phyloP scores from a whole-genome alignment of 1,140 invertebrate species.

The Leptopilina boulardi region DNA sequence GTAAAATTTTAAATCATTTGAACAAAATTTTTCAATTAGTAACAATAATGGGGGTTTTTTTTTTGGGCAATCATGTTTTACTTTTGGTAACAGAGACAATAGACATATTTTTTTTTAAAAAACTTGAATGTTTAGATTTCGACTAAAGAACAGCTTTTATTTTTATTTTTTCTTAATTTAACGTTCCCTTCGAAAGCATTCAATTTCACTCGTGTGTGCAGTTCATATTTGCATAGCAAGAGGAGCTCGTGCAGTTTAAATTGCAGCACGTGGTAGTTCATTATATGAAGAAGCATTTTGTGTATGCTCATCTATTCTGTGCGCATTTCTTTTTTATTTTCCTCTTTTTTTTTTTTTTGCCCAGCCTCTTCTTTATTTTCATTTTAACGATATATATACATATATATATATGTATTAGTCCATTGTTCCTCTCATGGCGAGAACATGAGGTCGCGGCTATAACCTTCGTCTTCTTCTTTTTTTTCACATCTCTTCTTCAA shows the following conservation, averaged over 20 bases:
- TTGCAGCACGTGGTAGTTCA: slow-evolving; percentile 15
- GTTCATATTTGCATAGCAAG: slow-evolving; percentile 4
- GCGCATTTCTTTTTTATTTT: not conserved
- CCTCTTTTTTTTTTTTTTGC: not conserved
- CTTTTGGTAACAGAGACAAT: too few relatives aligned
- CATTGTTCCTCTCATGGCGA: slow-evolving; percentile 3
- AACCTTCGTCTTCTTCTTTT: not conserved
- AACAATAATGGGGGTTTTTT: too few relatives aligned
- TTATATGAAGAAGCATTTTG: slow-evolving; percentile 19
- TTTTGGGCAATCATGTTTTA: too few relatives aligned
- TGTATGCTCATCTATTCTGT: slow-evolving; percentile 13
- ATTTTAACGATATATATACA: slow-evolving; percentile 23
- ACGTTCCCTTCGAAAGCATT: not conserved
- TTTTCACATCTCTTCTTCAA: not conserved
- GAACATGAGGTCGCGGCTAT: not conserved
- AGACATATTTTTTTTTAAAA: too few relatives aligned
- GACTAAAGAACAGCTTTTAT: not conserved
- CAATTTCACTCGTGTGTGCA: slow-evolving; percentile 3
- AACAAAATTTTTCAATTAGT: too few relatives aligned
- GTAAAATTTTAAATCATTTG: too few relatives aligned
- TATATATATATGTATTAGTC: slow-evolving; percentile 12
- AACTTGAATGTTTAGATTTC: too few relatives aligned
- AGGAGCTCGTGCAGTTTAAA: not conserved
- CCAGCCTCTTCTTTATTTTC: not conserved
- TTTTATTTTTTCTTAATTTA: not conserved